Conservation (phyloP, 2,113 vertebrate genomes). For the Azemiops feae region DNA sequence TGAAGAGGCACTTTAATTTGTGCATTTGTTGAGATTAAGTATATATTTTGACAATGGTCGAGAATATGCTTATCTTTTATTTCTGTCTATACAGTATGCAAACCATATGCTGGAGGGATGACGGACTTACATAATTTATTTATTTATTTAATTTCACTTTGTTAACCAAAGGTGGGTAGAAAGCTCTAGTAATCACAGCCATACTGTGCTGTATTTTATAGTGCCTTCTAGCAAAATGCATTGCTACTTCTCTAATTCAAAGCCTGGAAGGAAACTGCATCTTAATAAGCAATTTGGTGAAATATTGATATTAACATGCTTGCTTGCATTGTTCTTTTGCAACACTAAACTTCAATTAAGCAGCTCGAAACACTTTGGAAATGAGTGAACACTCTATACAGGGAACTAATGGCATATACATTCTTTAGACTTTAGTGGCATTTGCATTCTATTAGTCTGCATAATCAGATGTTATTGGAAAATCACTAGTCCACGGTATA, state of each 20-base stretch:
- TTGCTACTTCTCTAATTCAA: not conserved
- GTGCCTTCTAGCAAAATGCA: not conserved
- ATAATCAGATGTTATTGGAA: not conserved
- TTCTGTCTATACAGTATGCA: accelerated
- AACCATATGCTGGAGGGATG: not conserved
- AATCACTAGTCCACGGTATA: not conserved
- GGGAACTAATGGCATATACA: constrained; percentile 18
- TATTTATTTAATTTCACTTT: not conserved
- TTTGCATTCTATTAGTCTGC: not conserved
- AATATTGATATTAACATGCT: not conserved
- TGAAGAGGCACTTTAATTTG: not conserved
- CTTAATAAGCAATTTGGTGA: not conserved
- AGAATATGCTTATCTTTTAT: not conserved
- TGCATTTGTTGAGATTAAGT: not conserved
- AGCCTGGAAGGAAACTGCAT: not conserved
- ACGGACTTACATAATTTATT: not conserved
- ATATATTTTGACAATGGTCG: accelerated
- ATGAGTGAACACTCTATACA: constrained; percentile 13
- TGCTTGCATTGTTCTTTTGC: constrained; percentile 24
- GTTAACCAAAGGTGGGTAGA: not conserved
- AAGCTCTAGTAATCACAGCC: not conserved
- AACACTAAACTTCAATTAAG: constrained; percentile 14
- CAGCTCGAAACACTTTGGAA: constrained; percentile 27
- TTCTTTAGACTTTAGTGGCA: constrained; percentile 11
- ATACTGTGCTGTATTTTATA: not conserved